phyloP scores from a whole-genome alignment of 2,797 vertebrate species.

The Megalops cyprinoides region DNA sequence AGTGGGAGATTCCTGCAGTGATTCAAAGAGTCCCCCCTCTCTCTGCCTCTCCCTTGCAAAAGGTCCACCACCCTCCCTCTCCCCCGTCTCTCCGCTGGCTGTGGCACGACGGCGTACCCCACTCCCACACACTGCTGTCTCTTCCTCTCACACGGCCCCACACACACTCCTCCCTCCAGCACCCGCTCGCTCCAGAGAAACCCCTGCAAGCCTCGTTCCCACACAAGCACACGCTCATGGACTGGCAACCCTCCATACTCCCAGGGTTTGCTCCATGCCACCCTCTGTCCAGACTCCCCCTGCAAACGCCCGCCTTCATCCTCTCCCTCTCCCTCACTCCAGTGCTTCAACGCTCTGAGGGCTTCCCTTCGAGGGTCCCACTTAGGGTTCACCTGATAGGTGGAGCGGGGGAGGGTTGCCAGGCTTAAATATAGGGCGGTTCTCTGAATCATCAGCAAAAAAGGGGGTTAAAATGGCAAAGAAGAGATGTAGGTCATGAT shows the following conservation, averaged over 20 bases:
- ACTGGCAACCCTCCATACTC: not conserved
- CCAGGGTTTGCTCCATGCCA: not conserved
- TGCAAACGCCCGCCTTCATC: no score
- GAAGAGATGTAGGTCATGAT: not conserved
- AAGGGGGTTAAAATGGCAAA: not conserved
- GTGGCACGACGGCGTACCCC: not conserved
- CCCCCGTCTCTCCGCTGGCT: not conserved
- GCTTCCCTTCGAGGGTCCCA: not conserved
- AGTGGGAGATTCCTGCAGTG: conserved; percentile 26
- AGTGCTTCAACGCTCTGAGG: not conserved
- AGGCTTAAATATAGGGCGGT: conserved; percentile 9
- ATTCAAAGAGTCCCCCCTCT: not conserved
- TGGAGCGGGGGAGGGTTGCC: not conserved
- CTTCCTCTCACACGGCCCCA: not conserved
- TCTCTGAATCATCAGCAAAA: not conserved
- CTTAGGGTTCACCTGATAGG: not conserved
- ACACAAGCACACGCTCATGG: not conserved
- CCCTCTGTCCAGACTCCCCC: not conserved
- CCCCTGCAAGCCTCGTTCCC: conserved; percentile 2
- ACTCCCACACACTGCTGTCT: conserved; percentile 15
- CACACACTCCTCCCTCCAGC: not conserved
- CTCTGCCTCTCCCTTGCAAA: not conserved
- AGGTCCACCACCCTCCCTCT: not conserved
- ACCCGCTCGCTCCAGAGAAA: not conserved
- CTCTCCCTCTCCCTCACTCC: not conserved